Evolutionary conservation across 2,888 invertebrate species (phyloP).

Genomic region (Macrophya alboannulata): DNA sequence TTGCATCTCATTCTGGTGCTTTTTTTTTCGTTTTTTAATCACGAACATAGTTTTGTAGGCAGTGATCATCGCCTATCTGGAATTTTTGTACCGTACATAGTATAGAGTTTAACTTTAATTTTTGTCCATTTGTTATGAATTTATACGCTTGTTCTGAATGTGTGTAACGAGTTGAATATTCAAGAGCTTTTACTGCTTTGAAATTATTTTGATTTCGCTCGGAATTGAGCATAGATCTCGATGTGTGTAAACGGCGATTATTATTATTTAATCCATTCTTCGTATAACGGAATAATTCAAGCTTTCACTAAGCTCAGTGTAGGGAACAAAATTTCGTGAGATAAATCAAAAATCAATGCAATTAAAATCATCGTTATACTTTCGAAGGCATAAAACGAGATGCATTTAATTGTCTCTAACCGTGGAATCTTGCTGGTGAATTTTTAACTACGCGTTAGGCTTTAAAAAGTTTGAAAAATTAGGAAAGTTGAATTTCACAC

Average conservation of each 20-base stretch:
- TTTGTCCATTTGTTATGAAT: constrained; percentile 1
- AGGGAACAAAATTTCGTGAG: not conserved
- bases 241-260: not conserved
- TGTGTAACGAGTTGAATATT: constrained; percentile 25
- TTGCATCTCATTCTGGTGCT: not conserved
- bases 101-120: not conserved
- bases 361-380: not conserved
- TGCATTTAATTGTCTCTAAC: not conserved
- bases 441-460: not conserved
- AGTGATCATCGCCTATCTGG: not conserved
- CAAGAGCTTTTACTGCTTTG: constrained; percentile 7
- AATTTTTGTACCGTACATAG: not conserved
- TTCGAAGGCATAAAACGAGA: not conserved
- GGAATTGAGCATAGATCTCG: not conserved
- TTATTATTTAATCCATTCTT: not conserved
- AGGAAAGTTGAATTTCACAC: constrained; percentile 32
- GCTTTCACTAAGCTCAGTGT: not conserved
- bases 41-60: not conserved
- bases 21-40: not conserved
- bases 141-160: not conserved
- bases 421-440: not conserved
- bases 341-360: not conserved
- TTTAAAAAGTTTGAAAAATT: not conserved
- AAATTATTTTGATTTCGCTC: not conserved
- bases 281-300: not conserved